Evolutionary conservation across 2,888 invertebrate species (phyloP).

Genomic region (Clitarchus hookeri): DNA sequence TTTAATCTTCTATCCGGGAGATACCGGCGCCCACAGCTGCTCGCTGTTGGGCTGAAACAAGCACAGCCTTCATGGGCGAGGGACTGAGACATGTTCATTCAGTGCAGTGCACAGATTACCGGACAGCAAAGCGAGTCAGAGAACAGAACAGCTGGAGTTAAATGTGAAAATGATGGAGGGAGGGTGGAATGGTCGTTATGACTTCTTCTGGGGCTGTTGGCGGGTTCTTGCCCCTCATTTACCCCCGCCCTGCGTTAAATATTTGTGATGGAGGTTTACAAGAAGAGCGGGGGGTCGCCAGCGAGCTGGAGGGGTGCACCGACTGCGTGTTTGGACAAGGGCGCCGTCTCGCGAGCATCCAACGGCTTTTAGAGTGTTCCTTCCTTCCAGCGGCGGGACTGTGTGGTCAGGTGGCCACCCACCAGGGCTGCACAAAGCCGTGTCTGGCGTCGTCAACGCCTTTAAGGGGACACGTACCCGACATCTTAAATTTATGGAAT

Average conservation of each 20-base stretch:
- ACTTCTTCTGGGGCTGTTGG: neutral
- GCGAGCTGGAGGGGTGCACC: slow-evolving; percentile 9
- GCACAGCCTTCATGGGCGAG: too few relatives aligned
- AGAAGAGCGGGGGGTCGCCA: neutral
- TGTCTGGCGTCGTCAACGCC: neutral
- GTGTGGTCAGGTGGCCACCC: slow-evolving; percentile 10
- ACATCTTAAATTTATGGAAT: too few relatives aligned
- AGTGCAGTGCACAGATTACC: too few relatives aligned
- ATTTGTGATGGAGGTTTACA: slow-evolving; percentile 10
- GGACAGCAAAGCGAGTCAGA: too few relatives aligned
- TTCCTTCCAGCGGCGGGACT: neutral
- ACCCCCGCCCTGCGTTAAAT: neutral
- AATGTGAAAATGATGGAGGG: neutral
- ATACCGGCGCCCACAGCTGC: too few relatives aligned
- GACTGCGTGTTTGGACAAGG: neutral
- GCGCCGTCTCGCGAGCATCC: slow-evolving; percentile 8
- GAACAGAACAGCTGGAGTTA: too few relatives aligned
- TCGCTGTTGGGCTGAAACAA: too few relatives aligned
- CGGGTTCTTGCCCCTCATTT: neutral
- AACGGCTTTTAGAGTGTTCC: slow-evolving; percentile 10
- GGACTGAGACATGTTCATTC: too few relatives aligned
- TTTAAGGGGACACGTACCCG: too few relatives aligned
- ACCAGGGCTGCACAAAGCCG: neutral
- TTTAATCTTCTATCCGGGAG: too few relatives aligned
- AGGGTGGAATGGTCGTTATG: neutral